These are phyloP conservation scores for Acanthopleura granulata DNA, from an alignment of 2,888 invertebrate species.

Conservation along the genomic window DNA sequence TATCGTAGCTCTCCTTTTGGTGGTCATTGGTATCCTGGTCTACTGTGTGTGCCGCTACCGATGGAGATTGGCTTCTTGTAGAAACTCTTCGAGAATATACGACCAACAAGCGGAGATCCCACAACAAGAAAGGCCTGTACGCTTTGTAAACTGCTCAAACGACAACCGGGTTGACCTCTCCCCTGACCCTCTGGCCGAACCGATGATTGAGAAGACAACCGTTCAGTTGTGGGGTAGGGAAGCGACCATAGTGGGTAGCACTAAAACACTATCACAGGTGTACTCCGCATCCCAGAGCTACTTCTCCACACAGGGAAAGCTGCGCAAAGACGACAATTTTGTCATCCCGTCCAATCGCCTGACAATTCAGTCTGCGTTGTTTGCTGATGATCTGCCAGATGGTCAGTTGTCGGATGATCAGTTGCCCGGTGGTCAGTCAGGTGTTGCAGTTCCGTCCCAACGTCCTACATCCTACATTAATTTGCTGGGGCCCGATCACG, in stretches of 20 bases:
- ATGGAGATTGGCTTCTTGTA: no score
- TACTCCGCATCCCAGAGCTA: background rate
- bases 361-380: background rate
- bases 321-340: background rate
- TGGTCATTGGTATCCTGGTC: no score
- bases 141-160: no score
- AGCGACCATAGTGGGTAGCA: background rate
- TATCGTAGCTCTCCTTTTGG: no score
- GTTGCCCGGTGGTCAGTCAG: background rate
- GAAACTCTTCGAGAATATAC: no score
- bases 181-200: no score
- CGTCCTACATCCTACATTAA: background rate
- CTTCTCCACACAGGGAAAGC: background rate
- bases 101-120: no score
- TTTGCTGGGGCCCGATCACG: background rate
- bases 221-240: background rate
- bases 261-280: conserved; percentile 4
- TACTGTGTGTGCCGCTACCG: no score
- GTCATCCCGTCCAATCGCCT: background rate
- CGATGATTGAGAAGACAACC: no score
- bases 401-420: background rate
- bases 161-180: no score
- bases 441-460: background rate
- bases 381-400: background rate
- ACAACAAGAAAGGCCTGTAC: no score